phyloP scores from a whole-genome alignment of 2,888 invertebrate species.

The Xestia rhomboidea region DNA sequence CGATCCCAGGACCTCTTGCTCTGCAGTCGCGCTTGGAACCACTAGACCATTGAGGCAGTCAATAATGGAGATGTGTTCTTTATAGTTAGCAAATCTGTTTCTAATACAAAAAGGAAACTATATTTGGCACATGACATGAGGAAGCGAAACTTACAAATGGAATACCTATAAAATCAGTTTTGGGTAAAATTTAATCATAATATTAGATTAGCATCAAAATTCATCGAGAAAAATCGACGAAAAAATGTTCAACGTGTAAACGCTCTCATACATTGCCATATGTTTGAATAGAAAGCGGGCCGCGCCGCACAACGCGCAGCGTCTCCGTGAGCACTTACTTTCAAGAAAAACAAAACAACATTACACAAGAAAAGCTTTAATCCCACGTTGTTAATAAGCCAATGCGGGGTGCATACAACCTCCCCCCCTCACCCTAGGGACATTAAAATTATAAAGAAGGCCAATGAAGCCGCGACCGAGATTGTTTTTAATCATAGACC shows the following conservation, averaged over 20 bases:
- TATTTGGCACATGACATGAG: background rate
- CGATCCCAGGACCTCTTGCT: no score
- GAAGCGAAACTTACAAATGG: background rate
- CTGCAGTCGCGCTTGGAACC: no score
- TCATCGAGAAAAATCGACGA: background rate
- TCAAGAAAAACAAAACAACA: background rate
- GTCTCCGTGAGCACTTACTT: no score
- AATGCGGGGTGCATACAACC: no score
- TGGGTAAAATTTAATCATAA: background rate
- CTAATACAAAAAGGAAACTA: background rate
- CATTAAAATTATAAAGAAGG: slow-evolving; percentile 28
- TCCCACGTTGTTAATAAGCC: background rate
- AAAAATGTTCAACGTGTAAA: background rate
- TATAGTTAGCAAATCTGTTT: background rate
- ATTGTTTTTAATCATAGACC: slow-evolving; percentile 36
- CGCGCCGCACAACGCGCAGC: no score
- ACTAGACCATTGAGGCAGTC: no score
- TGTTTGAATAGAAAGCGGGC: no score
- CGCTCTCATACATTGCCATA: no score
- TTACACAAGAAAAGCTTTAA: background rate
- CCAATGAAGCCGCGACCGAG: background rate
- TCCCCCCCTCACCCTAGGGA: background rate
- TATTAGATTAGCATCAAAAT: background rate
- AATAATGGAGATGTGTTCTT: background rate
- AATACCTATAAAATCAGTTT: background rate